phyloP scores from a whole-genome alignment of 2,888 invertebrate species.

The Lypha dubia region DNA sequence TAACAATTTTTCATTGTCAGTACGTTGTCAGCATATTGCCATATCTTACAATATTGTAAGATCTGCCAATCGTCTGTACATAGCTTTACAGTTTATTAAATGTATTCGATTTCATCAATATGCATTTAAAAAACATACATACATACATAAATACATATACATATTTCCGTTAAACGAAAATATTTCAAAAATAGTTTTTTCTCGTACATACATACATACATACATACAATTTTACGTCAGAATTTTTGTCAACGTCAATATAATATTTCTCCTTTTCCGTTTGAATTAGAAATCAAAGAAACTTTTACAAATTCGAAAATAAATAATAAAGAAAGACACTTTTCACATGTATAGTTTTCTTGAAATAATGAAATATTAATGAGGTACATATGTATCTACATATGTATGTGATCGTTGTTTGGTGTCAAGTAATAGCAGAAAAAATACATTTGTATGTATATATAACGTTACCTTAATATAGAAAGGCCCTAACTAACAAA shows the following conservation, averaged over 20 bases:
- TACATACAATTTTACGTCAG: neutral
- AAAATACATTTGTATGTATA: neutral
- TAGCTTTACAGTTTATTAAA: too few relatives aligned
- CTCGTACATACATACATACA: neutral
- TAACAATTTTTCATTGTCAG: too few relatives aligned
- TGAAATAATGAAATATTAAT: slow-evolving; percentile 69
- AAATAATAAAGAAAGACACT: neutral
- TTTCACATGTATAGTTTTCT: slow-evolving; percentile 32
- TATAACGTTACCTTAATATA: too few relatives aligned
- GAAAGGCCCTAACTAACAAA: neutral
- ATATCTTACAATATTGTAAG: too few relatives aligned
- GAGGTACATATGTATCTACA: too few relatives aligned
- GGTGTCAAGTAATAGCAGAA: slow-evolving; percentile 18
- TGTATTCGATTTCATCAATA: too few relatives aligned
- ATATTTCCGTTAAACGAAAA: too few relatives aligned
- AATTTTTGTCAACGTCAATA: slow-evolving; percentile 25
- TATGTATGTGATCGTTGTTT: neutral
- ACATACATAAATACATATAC: too few relatives aligned
- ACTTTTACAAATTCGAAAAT: slow-evolving; percentile 21
- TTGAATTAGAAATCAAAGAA: slow-evolving; percentile 16
- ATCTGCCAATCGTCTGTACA: too few relatives aligned
- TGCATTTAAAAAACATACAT: too few relatives aligned
- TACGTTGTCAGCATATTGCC: too few relatives aligned
- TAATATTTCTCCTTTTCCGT: neutral
- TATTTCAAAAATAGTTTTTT: neutral